phyloP scores from a whole-genome alignment of 2,113 vertebrate species.

The Pseudolaguvia tuberculata region DNA sequence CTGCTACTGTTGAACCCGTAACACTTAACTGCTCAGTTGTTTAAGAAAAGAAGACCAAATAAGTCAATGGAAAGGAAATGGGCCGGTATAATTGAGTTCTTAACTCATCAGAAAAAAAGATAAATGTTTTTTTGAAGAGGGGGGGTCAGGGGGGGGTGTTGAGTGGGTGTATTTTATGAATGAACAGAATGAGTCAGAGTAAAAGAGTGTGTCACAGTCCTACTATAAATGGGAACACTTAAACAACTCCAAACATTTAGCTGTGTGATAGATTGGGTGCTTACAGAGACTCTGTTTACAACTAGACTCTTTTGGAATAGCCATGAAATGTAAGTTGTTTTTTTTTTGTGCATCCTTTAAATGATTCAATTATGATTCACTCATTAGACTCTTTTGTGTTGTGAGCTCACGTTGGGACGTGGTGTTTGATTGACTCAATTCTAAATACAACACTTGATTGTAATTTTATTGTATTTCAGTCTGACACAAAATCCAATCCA shows the following conservation, averaged over 20 bases:
- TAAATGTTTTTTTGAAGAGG: not conserved
- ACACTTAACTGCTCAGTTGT: no score
- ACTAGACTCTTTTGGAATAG: slow-evolving; percentile 29
- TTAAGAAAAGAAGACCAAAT: no score
- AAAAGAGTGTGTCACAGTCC: slow-evolving; percentile 44
- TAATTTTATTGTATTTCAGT: not conserved
- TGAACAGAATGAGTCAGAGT: slow-evolving; percentile 45
- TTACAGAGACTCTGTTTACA: slow-evolving; percentile 36
- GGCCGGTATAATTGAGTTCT: no score
- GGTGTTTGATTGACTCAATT: not conserved
- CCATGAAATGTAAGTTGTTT: slow-evolving; percentile 50
- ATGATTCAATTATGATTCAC: not conserved
- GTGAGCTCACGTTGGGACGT: not conserved
- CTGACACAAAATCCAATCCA: not conserved
- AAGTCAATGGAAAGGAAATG: no score
- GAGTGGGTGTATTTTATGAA: slow-evolving; percentile 39
- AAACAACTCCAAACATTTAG: slow-evolving; percentile 46
- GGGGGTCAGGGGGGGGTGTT: not conserved
- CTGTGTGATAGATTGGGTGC: slow-evolving; percentile 44
- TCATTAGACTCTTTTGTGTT: not conserved
- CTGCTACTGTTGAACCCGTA: no score
- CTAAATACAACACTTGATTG: not conserved
- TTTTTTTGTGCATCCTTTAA: slow-evolving; percentile 3
- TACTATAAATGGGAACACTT: slow-evolving; percentile 49
- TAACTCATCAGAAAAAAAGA: slow-evolving; percentile 32